These are phyloP conservation scores for Smutsia gigantea DNA, from an alignment of 2,797 vertebrate genomes.

Conservation along the genomic window DNA sequence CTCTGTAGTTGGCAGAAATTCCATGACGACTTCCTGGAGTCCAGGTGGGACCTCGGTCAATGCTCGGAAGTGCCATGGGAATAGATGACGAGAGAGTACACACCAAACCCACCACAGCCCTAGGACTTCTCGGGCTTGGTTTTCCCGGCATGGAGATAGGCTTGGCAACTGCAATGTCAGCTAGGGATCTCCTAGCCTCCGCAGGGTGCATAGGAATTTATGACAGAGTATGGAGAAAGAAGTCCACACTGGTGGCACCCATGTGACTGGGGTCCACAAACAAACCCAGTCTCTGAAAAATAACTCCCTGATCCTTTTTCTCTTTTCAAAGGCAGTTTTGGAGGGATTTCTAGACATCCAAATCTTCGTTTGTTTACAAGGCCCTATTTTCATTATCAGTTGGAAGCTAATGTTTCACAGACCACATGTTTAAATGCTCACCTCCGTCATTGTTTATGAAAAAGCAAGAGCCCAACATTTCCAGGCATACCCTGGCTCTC, in stretches of 20 bases:
- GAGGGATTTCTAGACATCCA: slow-evolving; percentile 74
- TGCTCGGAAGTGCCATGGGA: neutral
- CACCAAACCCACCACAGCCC: neutral
- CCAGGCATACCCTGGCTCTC: slow-evolving; percentile 64
- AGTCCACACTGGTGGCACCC: neutral
- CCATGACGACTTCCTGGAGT: neutral
- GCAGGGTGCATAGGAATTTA: slow-evolving; percentile 58
- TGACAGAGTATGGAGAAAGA: slow-evolving; percentile 59
- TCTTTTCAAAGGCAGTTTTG: slow-evolving; percentile 74
- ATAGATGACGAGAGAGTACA: neutral
- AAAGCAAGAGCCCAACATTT: slow-evolving; percentile 72
- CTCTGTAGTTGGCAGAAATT: neutral
- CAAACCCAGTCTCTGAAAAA: slow-evolving; percentile 77
- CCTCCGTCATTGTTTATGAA: slow-evolving; percentile 82
- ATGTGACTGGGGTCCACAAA: slow-evolving; percentile 33
- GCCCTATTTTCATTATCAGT: slow-evolving; percentile 88
- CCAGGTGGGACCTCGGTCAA: neutral
- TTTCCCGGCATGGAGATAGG: neutral
- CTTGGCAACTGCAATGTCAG: neutral
- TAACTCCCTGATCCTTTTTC: slow-evolving; percentile 64
- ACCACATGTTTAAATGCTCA: slow-evolving; percentile 69
- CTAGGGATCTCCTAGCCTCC: slow-evolving; percentile 22
- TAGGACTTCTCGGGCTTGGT: neutral
- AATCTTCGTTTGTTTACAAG: slow-evolving; percentile 82
- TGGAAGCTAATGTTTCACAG: slow-evolving; percentile 92